Base-by-base conservation (phyloP, 2,113 vertebrate species). In the Vulpes vulpes region DNA sequence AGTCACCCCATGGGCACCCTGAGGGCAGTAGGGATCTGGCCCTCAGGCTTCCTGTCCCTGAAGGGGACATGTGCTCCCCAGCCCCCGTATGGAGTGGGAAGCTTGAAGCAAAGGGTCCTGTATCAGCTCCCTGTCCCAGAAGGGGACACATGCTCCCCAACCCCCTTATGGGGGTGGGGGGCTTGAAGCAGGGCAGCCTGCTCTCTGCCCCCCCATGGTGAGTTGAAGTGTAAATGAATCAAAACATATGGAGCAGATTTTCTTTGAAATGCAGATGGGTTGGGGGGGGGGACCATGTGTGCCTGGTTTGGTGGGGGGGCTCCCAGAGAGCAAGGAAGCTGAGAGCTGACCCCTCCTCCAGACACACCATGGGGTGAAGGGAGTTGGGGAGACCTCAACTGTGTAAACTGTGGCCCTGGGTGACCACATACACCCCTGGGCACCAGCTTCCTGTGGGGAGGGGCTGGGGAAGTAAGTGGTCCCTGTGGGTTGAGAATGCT, bases 181-280 rank as follows among this genome's bases (percentile, higher is more conserved):
- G 17, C 92, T 97, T 74, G 17, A 73, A 96, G 92, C 74, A 25
- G 86, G 80, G 67, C 49, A 0, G 65, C 71, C 94, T 74, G 92
- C 92, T 97, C 74, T 97, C 90, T 97, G 96, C 94, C 35, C 96
- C 95, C 82, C 96, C 97, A 93, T 95, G 95, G 94, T 0, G 96
- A 97, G 96, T 97, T 97, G 97, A 98, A 98, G 98, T 98, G 97
- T 98, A 98, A 98, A 98, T 98, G 98, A 98, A 98, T 98, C 2
- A 96, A 98, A 97, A 98, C 98, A 98, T 97, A 98, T 98, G 98
- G 97, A 96, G 84, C 57, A 23, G 79, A 96, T 98, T 98, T 98
- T 98, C 98, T 98, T 98, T 98, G 98, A 98, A 98, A 98, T 98
- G 98, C 97, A 98, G 98, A 98, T 98, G 94, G 95, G 30, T 60